Base-by-base conservation (phyloP, 1,140 invertebrate genomes). In the Aphelenchoides besseyi region DNA sequence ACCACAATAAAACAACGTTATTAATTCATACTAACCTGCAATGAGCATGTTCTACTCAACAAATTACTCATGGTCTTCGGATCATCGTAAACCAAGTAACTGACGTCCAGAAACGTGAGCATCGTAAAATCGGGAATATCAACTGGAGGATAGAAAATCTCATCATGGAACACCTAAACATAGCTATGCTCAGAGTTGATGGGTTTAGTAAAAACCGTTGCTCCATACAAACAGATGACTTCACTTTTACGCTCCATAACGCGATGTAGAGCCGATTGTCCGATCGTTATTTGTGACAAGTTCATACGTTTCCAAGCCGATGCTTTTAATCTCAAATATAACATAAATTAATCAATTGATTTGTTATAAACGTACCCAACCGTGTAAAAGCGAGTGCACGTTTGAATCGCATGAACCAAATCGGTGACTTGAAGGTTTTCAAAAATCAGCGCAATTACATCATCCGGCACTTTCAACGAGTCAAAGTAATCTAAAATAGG, bases 371-470 rank as follows among this genome's bases (percentile, higher is more conserved):
- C 63, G 30, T n/a, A 66, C 63, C 30, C 63, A 30, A 66, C 36
- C 3, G 16, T 0, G 32, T 66, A 32, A 32, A 66, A 66, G 2
- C 8, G 30, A 26, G 12, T 16, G 63, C 63, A 66, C 9, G 36
- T 37, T 12, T n/a, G 12, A 26, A 66, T 66, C 32, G 30, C 30
- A 8, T 66, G 30, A 18, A 37, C 63, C n/a, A 66, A 37, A 53
- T 66, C 63, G 12, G 18, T 12, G 1, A 37, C 12, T 33, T 32
- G 12, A 0, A 66, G 29, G 36, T 66, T 12, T 1, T 35, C 48
- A 53, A 66, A 66, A n/a, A 66, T 66, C 26, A n/a, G n/a, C 32
- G 30, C 36, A n/a, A 66, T 66, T 16, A 66, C 36, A n/a, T 35
- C 32, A 30, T 66, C 32, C 12, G 55, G 55, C 5, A 59, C 23